phyloP scores from a whole-genome alignment of 2,888 invertebrate species.

The Chrysolina haemoptera region DNA sequence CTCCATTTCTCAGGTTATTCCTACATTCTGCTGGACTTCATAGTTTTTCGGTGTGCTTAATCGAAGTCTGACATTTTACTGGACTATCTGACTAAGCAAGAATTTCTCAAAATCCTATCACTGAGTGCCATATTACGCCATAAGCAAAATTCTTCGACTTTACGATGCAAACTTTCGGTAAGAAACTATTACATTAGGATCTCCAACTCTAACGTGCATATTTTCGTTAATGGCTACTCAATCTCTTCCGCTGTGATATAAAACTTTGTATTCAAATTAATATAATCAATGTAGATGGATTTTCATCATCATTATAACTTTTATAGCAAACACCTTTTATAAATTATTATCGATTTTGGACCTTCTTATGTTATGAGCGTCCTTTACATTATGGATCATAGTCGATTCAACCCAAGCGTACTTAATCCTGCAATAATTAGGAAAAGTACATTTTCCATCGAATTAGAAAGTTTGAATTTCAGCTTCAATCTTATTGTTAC shows the following conservation, averaged over 20 bases:
- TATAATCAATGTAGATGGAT: slow-evolving; percentile 32
- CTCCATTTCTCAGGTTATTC: no score
- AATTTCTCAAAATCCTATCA: no score
- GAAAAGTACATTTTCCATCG: slow-evolving; percentile 20
- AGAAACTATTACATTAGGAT: neutral
- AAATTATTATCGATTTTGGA: slow-evolving; percentile 29
- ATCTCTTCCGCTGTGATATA: slow-evolving; percentile 18
- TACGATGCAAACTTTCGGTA: neutral
- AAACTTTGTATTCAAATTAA: slow-evolving; percentile 34
- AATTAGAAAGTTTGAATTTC: slow-evolving; percentile 15
- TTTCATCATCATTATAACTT: slow-evolving; percentile 34
- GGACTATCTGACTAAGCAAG: no score
- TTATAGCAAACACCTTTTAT: slow-evolving; percentile 24
- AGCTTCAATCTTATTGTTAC: neutral
- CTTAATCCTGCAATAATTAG: slow-evolving; percentile 23
- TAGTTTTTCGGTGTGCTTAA: no score
- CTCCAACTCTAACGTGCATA: neutral
- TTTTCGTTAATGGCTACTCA: neutral
- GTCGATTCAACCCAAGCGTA: slow-evolving; percentile 18
- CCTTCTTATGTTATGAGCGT: slow-evolving; percentile 17
- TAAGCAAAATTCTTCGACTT: neutral
- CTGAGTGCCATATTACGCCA: neutral
- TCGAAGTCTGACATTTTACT: no score
- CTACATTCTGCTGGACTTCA: no score
- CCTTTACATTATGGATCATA: slow-evolving; percentile 16